Evolutionary conservation across 2,888 invertebrate species (phyloP), one percentile per base, ranked within the genome.

Genomic region (Tetrapedia diversipes): DNA sequence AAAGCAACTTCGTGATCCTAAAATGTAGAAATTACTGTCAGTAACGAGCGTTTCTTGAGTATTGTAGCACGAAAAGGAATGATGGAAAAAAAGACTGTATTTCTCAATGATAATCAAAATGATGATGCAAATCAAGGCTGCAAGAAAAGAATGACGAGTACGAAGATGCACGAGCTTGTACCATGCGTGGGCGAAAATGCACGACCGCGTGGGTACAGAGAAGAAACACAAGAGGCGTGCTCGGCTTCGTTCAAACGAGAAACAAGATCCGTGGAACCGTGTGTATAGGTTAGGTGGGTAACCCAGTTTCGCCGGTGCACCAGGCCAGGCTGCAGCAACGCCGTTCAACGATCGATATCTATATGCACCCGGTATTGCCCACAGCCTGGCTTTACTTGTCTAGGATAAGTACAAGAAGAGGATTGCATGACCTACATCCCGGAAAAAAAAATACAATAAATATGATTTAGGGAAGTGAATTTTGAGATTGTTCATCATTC

Each of bases 271-370:
- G 49, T 75, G 60, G 75, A 67, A 73, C 53, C 70, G 79, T 72
- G 71, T 80, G 79, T 82, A 71, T 79, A 84, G 85, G 84, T 86
- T 85, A 82, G 84, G 81, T 85, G 80, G 85, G 86, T 90, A 90
- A 90, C 90, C 90, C 83, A 90, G 89, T 90, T 90, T 89, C 80
- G 79, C 77, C 83, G 85, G 83, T 88, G 87, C 87, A 89, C 86
- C 88, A 87, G 88, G 86, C 86, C 85, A 84, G 76, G 77, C 83
- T 82, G 83, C 86, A 83, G 79, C 78, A 81, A 76, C 82, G 76
- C 67, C 81, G 80, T 79, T 75, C 60, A 54, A 57, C 76, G 82
- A 82, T 82, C 82, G 82, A 86, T 86, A 86, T 82, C 84, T 87
- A 89, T 87, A 88, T 88, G 87, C 86, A 86, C 81, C 79, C 78